phyloP scores from a whole-genome alignment of 2,797 vertebrate species.

The Myotis pilosus region DNA sequence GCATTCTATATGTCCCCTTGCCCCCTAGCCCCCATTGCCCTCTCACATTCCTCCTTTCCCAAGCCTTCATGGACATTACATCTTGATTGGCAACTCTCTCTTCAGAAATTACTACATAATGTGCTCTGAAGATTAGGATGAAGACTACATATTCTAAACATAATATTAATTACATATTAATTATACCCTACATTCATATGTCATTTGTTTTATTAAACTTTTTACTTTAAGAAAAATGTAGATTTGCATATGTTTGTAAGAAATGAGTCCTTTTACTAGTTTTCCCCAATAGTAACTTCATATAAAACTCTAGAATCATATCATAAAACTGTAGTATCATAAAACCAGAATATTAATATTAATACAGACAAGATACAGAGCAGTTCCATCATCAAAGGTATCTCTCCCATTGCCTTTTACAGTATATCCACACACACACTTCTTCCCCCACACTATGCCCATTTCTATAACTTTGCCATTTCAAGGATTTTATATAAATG shows the following conservation, averaged over 20 bases:
- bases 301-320: neutral
- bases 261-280: neutral
- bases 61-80: neutral
- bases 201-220: neutral
- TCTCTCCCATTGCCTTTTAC: neutral
- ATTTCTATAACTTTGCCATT: neutral
- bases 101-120: neutral
- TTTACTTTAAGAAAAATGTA: neutral
- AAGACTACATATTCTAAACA: neutral
- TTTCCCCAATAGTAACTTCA: neutral
- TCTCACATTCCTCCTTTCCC: too few relatives aligned
- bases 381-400: neutral
- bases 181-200: neutral
- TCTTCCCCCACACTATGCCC: neutral
- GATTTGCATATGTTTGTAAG: neutral
- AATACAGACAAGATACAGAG: neutral
- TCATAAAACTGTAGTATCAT: neutral
- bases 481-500: neutral
- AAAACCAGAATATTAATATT: neutral
- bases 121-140: neutral
- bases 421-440: neutral
- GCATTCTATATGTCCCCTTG: too few relatives aligned
- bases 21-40: fast-evolving
- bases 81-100: neutral
- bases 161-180: neutral